Evolutionary conservation across 2,888 invertebrate species (phyloP).

Genomic region (Pandemis cinnamomeana): DNA sequence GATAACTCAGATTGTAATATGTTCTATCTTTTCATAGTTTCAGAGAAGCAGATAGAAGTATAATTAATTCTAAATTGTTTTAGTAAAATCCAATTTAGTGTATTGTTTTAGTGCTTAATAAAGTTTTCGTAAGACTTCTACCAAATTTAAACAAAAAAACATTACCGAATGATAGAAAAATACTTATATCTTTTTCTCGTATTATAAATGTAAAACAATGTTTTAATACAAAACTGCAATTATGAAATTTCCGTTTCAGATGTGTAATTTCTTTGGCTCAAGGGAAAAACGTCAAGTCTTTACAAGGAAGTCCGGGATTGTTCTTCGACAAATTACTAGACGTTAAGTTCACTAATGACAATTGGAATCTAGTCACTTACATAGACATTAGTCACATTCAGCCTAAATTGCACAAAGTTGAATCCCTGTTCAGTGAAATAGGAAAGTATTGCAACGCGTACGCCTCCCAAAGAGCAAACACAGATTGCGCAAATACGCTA

Average conservation of each 20-base stretch:
- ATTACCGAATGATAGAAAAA: no score
- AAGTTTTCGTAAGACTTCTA: no score
- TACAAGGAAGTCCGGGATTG: not conserved
- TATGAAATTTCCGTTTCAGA: not conserved
- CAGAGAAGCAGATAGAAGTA: no score
- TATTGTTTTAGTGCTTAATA: no score
- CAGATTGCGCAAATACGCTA: slow-evolving; percentile 2
- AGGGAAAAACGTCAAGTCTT: not conserved
- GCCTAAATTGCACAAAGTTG: slow-evolving; percentile 6
- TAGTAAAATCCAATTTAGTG: no score
- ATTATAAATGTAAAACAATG: no score
- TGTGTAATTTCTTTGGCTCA: not conserved
- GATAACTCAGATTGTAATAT: no score
- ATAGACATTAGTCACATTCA: slow-evolving; percentile 4
- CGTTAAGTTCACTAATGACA: slow-evolving; percentile 5
- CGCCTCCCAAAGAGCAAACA: not conserved
- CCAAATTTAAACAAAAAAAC: no score
- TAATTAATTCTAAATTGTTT: no score
- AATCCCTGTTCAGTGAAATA: slow-evolving; percentile 2
- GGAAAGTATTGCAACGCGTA: not conserved
- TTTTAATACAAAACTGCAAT: no score
- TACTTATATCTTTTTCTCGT: no score
- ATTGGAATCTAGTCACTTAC: slow-evolving; percentile 2
- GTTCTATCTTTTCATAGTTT: no score
- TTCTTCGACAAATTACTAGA: slow-evolving; percentile 2